phyloP scores from a whole-genome alignment of 2,888 invertebrate species.

The Drosophila lacicola region DNA sequence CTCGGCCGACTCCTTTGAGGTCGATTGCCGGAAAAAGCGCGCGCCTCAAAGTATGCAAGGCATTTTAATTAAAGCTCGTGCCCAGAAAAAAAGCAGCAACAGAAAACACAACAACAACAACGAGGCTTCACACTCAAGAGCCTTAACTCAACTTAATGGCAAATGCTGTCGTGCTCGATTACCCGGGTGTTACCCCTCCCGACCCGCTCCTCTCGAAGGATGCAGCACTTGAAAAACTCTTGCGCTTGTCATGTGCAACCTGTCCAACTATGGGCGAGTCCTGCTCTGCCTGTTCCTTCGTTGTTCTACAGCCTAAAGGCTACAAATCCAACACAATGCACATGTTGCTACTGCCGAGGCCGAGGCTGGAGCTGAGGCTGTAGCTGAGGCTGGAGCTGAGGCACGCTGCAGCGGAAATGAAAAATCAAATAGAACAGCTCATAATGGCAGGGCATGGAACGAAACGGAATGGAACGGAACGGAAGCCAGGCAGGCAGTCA shows the following conservation, averaged over 20 bases:
- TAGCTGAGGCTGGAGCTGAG: too few species aligned
- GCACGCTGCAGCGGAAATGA: constrained; percentile 57
- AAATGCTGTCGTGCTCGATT: constrained; percentile 74
- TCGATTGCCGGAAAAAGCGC: constrained; percentile 33
- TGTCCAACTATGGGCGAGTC: constrained; percentile 67
- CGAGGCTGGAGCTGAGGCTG: too few species aligned
- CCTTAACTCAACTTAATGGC: constrained; percentile 74
- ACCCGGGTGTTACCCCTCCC: constrained; percentile 38
- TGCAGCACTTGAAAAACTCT: constrained; percentile 71
- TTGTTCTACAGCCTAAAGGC: constrained; percentile 67
- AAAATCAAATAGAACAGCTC: constrained; percentile 74
- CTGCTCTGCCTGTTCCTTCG: constrained; percentile 33
- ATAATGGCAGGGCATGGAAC: constrained; percentile 52
- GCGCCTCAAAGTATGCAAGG: constrained; percentile 67
- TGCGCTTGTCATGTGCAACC: constrained; percentile 75
- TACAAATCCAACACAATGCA: constrained; percentile 74
- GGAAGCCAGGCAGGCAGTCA: constrained; percentile 14
- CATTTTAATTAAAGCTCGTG: constrained; percentile 73
- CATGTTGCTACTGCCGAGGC: constrained; percentile 47
- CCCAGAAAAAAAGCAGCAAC: constrained; percentile 17
- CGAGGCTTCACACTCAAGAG: constrained; percentile 41
- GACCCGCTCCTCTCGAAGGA: background rate
- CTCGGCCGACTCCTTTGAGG: constrained; percentile 36
- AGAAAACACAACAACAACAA: constrained; percentile 10
- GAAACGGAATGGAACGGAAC: constrained; percentile 11